Evolutionary conservation across 2,113 vertebrate species (phyloP).

Genomic region (Solenodon paradoxus): DNA sequence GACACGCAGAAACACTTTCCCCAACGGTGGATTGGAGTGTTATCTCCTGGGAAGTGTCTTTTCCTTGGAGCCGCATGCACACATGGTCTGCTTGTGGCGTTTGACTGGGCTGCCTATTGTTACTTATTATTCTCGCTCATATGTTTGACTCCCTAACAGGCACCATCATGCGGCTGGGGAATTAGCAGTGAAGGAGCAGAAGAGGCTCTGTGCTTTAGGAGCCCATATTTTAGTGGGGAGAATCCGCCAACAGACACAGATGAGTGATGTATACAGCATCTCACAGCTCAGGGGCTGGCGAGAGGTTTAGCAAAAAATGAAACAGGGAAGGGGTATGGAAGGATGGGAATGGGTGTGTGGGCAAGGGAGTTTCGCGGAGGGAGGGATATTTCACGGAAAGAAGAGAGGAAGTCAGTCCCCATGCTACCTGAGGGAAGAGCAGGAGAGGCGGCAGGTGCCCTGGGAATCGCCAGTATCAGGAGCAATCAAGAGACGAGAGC

Average conservation of each 20-base stretch:
- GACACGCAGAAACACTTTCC: neutral
- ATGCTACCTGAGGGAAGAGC: neutral
- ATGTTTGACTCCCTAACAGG: neutral
- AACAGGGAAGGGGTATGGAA: neutral
- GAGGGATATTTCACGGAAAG: neutral
- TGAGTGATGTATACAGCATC: neutral
- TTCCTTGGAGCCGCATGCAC: neutral
- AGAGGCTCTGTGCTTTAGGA: no score
- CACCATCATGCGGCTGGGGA: no score
- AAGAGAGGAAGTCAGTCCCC: neutral
- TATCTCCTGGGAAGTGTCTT: neutral
- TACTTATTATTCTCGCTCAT: neutral
- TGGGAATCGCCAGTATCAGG: no score
- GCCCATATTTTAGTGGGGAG: neutral
- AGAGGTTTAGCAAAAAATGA: neutral
- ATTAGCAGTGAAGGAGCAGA: no score
- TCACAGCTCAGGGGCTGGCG: neutral
- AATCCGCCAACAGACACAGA: neutral
- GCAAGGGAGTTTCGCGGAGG: neutral
- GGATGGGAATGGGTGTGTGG: neutral
- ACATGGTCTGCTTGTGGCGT: neutral
- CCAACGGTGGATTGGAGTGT: neutral
- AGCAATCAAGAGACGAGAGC: neutral
- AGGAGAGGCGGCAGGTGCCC: neutral
- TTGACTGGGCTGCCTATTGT: neutral